These are phyloP conservation scores for Piezodorus guildinii DNA, from an alignment of 1,140 invertebrate genomes.

Conservation along the genomic window DNA sequence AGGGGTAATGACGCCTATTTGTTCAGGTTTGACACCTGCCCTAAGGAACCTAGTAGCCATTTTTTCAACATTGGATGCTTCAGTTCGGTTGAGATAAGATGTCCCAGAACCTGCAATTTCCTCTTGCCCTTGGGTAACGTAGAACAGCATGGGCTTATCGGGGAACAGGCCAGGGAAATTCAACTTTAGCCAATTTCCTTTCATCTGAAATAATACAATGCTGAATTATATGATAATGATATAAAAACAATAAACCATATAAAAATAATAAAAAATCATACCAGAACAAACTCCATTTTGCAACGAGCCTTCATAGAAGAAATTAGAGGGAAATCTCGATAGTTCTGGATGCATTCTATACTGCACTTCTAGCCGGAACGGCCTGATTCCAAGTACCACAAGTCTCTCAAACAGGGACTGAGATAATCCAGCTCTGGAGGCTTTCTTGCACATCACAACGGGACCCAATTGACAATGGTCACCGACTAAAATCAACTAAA, in stretches of 20 bases:
- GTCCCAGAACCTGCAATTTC: slow-evolving; percentile 98
- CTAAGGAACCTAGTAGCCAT: slow-evolving; percentile 87
- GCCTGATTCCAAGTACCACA: slow-evolving; percentile 89
- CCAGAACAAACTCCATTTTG: slow-evolving; percentile 95
- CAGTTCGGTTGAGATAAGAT: slow-evolving; percentile 95
- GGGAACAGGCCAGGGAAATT: slow-evolving; percentile 96
- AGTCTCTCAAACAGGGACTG: slow-evolving; percentile 96
- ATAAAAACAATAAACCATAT: no score
- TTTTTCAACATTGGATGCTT: slow-evolving; percentile 97
- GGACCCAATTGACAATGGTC: slow-evolving; percentile 98
- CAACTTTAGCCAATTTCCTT: slow-evolving; percentile 74
- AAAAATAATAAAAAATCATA: slow-evolving; percentile 27
- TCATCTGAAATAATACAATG: slow-evolving; percentile 49
- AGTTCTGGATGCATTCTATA: slow-evolving; percentile 98
- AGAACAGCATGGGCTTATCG: slow-evolving; percentile 98
- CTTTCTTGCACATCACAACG: slow-evolving; percentile 99
- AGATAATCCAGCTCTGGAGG: slow-evolving; percentile 88
- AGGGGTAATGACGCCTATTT: slow-evolving; percentile 99
- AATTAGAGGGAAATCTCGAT: slow-evolving; percentile 95
- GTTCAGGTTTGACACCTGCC: slow-evolving; percentile 90
- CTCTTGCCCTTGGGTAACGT: slow-evolving; percentile 94
- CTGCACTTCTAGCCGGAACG: slow-evolving; percentile 92
- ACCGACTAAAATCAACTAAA: slow-evolving; percentile 85
- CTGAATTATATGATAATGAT: no score
- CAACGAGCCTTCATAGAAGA: slow-evolving; percentile 97